phyloP scores from a whole-genome alignment of 2,797 vertebrate species.

The Mormyrus proboscirostris region DNA sequence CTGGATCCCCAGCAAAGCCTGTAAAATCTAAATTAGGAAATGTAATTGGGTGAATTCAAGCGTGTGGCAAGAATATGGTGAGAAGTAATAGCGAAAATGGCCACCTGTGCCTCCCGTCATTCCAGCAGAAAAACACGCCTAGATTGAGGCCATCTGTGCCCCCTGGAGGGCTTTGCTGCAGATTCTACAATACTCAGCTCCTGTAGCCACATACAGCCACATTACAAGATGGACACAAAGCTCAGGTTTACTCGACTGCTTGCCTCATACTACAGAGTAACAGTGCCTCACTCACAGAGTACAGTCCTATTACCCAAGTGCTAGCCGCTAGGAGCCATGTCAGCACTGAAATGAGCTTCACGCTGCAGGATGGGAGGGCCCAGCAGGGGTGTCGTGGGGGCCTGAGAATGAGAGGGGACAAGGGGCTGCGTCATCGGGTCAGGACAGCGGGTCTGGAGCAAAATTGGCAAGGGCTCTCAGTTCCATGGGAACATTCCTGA shows the following conservation, averaged over 20 bases:
- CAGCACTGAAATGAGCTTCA: background rate
- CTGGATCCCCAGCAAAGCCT: background rate
- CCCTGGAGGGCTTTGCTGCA: background rate
- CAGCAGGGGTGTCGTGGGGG: background rate
- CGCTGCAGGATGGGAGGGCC: background rate
- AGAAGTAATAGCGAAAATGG: too few relatives aligned
- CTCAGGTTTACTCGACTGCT: background rate
- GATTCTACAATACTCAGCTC: background rate
- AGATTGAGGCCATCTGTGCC: background rate
- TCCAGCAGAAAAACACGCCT: background rate
- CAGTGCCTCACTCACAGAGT: background rate
- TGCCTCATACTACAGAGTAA: background rate
- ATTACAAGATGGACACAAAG: background rate
- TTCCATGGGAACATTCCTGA: slow-evolving; percentile 62
- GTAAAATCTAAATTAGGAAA: background rate
- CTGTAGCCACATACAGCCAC: background rate
- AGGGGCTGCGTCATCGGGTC: background rate
- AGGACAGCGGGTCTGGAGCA: background rate
- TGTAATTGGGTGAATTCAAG: background rate
- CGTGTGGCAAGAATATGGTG: background rate
- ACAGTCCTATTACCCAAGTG: background rate
- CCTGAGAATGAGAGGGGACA: background rate
- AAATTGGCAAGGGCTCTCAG: slow-evolving; percentile 33
- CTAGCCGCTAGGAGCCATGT: background rate
- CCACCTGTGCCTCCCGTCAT: too few relatives aligned